Percentiles rank a stretch among this genome's conserved stretches.
Evolutionary conservation across 2,888 invertebrate genomes (phyloP).

Genomic region (Chorisops tibialis): DNA sequence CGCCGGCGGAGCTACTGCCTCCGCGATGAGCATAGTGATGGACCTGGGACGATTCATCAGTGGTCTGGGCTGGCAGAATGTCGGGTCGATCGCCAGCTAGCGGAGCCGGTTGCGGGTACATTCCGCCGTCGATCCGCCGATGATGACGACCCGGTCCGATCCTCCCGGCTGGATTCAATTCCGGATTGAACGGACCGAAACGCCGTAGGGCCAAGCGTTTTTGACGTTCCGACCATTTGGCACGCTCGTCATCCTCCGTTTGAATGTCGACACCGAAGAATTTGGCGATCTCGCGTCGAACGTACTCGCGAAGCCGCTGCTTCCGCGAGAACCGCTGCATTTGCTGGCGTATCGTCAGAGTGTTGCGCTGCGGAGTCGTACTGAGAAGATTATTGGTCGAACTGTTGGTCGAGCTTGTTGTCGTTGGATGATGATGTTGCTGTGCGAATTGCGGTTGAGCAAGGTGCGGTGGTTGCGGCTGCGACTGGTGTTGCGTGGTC

Average conservation of each 20-base stretch:
- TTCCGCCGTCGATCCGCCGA: not conserved
- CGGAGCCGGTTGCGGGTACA: not conserved
- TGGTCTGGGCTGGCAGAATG: conserved; percentile 46
- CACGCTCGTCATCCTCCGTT: conserved; percentile 45
- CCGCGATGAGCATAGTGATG: conserved; percentile 33
- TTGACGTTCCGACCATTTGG: conserved; percentile 49
- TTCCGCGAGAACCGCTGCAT: conserved; percentile 42
- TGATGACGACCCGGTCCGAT: not conserved
- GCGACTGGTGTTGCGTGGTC: conserved; percentile 15
- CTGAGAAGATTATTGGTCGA: conserved; percentile 6
- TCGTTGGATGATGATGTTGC: conserved; percentile 11
- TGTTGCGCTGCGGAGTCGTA: conserved; percentile 35
- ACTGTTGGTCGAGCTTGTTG: not conserved
- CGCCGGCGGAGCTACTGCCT: conserved; percentile 32
- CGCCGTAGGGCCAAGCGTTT: conserved; percentile 48
- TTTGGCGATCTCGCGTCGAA: conserved; percentile 46
- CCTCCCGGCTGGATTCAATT: conserved; percentile 29
- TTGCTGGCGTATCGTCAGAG: conserved; percentile 36
- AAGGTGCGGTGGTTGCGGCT: not conserved
- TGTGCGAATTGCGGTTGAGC: not conserved
- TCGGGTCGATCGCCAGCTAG: conserved; percentile 45
- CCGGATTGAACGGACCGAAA: conserved; percentile 41
- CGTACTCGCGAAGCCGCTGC: conserved; percentile 47
- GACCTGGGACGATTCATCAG: conserved; percentile 36
- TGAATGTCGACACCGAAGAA: conserved; percentile 50